Conservation (phyloP, 1,140 invertebrate genomes). For the Sycophaga agraensis region DNA sequence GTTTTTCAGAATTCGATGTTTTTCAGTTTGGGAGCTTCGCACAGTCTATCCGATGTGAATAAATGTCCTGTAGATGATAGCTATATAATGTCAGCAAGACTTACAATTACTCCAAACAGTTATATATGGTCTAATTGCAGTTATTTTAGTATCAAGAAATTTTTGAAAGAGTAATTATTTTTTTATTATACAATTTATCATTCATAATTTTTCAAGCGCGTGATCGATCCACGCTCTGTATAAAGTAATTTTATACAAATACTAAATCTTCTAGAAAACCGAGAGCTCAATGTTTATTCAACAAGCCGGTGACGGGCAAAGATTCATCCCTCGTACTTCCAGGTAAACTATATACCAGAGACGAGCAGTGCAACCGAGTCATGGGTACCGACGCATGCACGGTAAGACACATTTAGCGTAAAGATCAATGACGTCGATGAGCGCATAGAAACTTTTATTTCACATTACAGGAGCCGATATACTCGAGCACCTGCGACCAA, state of each 20-base stretch:
- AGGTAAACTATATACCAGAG: background rate
- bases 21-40: conserved; percentile 1
- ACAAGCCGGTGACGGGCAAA: background rate
- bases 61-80: background rate
- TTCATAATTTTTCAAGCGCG: too few species aligned
- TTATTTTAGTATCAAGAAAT: background rate
- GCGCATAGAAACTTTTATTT: too few species aligned
- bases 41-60: background rate
- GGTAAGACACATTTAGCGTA: background rate
- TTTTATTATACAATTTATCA: too few species aligned
- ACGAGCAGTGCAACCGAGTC: background rate
- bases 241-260: too few species aligned
- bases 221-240: too few species aligned
- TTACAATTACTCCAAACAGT: background rate
- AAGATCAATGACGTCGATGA: background rate
- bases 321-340: background rate
- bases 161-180: background rate
- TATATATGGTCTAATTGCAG: conserved; percentile 3
- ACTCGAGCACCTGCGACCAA: too few species aligned
- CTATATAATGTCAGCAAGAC: background rate
- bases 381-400: background rate
- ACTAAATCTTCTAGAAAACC: background rate
- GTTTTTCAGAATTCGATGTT: too few species aligned
- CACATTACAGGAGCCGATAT: too few species aligned
- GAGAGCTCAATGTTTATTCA: background rate